Conservation (phyloP, 2,888 invertebrate genomes). For the Abscondita cerata region DNA sequence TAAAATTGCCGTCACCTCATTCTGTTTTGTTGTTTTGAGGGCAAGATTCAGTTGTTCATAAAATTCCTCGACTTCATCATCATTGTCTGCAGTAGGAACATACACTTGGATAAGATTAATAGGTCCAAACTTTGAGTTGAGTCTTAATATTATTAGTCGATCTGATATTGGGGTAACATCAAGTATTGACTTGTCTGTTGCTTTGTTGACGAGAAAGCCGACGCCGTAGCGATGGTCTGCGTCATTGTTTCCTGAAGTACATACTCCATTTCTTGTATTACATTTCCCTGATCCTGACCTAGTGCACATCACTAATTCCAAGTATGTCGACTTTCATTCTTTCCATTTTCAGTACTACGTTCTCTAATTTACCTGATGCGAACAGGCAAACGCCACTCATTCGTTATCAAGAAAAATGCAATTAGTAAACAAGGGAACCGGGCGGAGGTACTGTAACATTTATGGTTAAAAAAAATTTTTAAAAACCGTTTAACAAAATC, state of each 20-base stretch:
- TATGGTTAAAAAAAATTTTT: too few species aligned
- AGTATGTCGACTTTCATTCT: too few species aligned
- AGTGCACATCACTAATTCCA: too few species aligned
- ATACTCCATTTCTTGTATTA: slow-evolving; percentile 6
- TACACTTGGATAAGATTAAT: not conserved
- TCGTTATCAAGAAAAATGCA: too few species aligned
- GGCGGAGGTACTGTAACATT: too few species aligned
- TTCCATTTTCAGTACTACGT: too few species aligned
- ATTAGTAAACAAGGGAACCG: too few species aligned
- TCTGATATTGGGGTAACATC: not conserved
- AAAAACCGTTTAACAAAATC: too few species aligned
- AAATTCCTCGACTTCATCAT: not conserved
- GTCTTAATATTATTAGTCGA: slow-evolving; percentile 5
- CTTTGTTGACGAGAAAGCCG: not conserved
- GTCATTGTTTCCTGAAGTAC: slow-evolving; percentile 12
- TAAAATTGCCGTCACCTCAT: not conserved
- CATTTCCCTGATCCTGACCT: slow-evolving; percentile 6
- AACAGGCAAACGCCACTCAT: too few species aligned
- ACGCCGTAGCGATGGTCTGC: slow-evolving; percentile 4
- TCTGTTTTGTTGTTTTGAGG: not conserved
- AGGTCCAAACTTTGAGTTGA: not conserved
- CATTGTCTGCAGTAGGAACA: slow-evolving; percentile 10
- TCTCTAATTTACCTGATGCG: too few species aligned
- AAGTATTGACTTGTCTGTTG: not conserved
- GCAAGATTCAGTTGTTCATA: not conserved